These are phyloP conservation scores for Agapornis canus DNA, from an alignment of 2,797 vertebrate species.

Conservation along the genomic window DNA sequence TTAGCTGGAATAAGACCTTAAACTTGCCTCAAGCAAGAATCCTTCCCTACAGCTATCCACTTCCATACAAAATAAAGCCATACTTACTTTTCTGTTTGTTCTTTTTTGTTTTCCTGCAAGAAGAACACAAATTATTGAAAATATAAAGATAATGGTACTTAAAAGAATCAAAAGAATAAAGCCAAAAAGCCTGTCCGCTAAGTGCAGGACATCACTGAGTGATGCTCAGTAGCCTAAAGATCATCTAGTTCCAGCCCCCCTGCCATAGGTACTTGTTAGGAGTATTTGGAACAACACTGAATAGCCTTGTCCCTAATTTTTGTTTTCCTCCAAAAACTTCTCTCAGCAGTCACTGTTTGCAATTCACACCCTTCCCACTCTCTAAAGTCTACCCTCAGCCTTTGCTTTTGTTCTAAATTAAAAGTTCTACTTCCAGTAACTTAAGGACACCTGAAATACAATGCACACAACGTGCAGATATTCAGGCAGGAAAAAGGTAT, in stretches of 20 bases:
- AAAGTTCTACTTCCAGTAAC: background rate
- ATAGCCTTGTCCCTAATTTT: background rate
- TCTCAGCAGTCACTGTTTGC: background rate
- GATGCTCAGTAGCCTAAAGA: background rate
- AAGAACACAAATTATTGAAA: slow-evolving; percentile 50
- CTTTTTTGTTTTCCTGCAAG: slow-evolving; percentile 93
- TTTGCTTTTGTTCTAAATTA: background rate
- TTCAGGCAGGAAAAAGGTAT: background rate
- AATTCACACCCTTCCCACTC: background rate
- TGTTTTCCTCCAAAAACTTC: background rate
- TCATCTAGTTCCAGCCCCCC: no score
- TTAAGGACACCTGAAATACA: background rate
- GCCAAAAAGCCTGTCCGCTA: background rate
- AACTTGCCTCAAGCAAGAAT: background rate
- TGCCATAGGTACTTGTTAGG: no score
- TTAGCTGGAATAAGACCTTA: background rate
- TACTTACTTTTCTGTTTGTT: slow-evolving; percentile 94
- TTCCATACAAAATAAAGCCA: background rate
- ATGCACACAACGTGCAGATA: accelerated
- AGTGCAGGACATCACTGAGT: background rate
- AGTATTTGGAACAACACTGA: background rate
- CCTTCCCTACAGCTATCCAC: background rate
- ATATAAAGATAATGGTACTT: background rate
- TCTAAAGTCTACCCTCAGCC: background rate
- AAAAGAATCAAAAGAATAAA: background rate